Evolutionary conservation across 2,888 invertebrate species (phyloP).

Genomic region (Eilema caniola): DNA sequence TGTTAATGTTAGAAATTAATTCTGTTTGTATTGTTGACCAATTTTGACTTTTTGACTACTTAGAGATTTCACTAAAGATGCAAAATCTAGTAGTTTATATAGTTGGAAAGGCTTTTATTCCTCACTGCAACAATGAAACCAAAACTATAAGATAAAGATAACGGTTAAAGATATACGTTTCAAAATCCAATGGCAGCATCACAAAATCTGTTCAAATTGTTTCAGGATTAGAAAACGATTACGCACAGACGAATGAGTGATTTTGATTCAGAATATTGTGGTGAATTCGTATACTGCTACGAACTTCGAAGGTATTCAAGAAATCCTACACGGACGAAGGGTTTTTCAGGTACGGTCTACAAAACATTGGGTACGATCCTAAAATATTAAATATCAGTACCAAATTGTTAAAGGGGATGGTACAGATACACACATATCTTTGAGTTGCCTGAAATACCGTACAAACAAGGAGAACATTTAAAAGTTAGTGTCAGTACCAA

Average conservation of each 20-base stretch:
- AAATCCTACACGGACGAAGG: not conserved
- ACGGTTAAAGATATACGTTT: too few relatives aligned
- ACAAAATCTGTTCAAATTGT: not conserved
- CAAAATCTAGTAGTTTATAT: too few relatives aligned
- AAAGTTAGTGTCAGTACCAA: too few relatives aligned
- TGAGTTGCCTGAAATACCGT: too few relatives aligned
- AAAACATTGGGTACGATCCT: not conserved
- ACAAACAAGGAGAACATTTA: too few relatives aligned
- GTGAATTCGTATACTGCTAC: slow-evolving; percentile 6
- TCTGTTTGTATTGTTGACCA: slow-evolving; percentile 26
- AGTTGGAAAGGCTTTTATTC: too few relatives aligned
- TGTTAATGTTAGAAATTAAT: slow-evolving; percentile 50
- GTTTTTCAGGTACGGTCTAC: not conserved
- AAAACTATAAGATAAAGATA: not conserved
- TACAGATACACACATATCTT: too few relatives aligned
- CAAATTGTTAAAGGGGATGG: not conserved
- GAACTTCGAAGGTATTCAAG: not conserved
- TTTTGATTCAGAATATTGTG: slow-evolving; percentile 1
- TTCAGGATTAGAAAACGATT: not conserved
- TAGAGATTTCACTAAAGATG: not conserved
- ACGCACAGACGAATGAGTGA: not conserved
- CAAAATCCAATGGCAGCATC: not conserved
- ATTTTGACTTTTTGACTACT: not conserved
- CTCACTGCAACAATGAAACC: not conserved
- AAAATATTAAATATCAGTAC: not conserved